Evolutionary conservation across 2,888 invertebrate species (phyloP).

Genomic region (Trypoxylon attenuatum): DNA sequence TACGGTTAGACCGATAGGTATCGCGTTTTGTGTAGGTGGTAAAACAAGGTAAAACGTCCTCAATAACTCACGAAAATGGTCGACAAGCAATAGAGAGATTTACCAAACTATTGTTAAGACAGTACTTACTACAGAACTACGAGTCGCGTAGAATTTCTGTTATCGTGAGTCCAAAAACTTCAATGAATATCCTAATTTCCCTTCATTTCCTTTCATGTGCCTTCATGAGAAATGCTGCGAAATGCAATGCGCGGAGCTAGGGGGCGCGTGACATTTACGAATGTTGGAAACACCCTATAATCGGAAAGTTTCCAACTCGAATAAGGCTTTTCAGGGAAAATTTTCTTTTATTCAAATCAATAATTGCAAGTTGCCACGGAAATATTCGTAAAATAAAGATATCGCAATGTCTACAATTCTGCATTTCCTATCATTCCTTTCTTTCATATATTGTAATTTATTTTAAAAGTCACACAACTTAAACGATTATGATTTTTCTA

Average conservation of each 20-base stretch:
- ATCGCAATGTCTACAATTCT: too few relatives aligned
- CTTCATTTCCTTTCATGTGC: conserved; percentile 40
- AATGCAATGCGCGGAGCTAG: conserved; percentile 16
- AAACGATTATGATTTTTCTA: too few relatives aligned
- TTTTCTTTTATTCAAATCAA: too few relatives aligned
- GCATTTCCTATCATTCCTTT: too few relatives aligned
- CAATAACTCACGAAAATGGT: not conserved
- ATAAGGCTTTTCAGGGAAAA: too few relatives aligned
- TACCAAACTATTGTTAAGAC: not conserved
- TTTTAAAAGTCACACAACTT: too few relatives aligned
- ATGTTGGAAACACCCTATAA: conserved; percentile 25
- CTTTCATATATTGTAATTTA: too few relatives aligned
- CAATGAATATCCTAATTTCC: too few relatives aligned
- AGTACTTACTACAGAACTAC: conserved; percentile 38
- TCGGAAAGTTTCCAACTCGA: not conserved
- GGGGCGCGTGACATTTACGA: conserved; percentile 22
- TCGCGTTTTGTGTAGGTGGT: too few relatives aligned
- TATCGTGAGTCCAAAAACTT: conserved; percentile 33
- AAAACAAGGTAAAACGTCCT: too few relatives aligned
- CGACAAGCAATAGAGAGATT: not conserved
- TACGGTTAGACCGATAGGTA: conserved; percentile 11
- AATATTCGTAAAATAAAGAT: too few relatives aligned
- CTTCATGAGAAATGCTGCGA: conserved; percentile 26
- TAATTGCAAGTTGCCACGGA: too few relatives aligned
- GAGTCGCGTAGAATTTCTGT: conserved; percentile 19